Conservation (phyloP, 2,113 vertebrate genomes). For the Pedionomus torquatus region DNA sequence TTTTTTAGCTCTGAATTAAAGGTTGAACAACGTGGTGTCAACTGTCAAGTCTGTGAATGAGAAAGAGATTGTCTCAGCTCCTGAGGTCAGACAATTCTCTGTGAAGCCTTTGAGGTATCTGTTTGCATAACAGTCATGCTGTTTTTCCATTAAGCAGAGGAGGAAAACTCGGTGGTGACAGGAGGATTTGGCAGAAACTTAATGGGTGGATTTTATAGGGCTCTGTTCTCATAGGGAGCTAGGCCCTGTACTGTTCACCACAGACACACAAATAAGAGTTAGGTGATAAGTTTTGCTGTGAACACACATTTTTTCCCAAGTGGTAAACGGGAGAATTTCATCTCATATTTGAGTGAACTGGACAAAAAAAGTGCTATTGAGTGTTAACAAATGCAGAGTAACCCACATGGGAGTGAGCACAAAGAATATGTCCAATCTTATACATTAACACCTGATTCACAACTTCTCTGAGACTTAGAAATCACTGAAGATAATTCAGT, state of each 20-base stretch:
- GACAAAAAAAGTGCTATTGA: neutral
- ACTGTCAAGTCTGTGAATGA: neutral
- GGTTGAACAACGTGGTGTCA: neutral
- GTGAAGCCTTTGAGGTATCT: neutral
- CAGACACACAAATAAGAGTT: neutral
- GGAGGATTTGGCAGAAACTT: neutral
- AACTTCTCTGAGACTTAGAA: neutral
- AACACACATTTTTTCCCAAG: neutral
- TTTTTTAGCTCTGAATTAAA: neutral
- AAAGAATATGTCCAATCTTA: neutral
- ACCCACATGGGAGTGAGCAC: neutral
- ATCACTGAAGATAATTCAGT: neutral
- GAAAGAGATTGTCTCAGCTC: neutral
- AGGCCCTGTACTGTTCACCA: neutral
- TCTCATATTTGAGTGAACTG: neutral
- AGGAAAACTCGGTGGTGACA: neutral
- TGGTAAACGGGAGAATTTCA: neutral
- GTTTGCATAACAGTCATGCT: neutral
- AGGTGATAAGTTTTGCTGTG: neutral
- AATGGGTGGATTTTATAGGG: neutral
- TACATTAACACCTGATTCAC: neutral
- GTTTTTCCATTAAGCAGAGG: neutral
- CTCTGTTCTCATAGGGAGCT: neutral
- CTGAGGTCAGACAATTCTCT: neutral
- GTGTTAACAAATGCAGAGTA: neutral